Evolutionary conservation across 2,888 invertebrate genomes (phyloP).

Genomic region (Dicyrtoma fusca): DNA sequence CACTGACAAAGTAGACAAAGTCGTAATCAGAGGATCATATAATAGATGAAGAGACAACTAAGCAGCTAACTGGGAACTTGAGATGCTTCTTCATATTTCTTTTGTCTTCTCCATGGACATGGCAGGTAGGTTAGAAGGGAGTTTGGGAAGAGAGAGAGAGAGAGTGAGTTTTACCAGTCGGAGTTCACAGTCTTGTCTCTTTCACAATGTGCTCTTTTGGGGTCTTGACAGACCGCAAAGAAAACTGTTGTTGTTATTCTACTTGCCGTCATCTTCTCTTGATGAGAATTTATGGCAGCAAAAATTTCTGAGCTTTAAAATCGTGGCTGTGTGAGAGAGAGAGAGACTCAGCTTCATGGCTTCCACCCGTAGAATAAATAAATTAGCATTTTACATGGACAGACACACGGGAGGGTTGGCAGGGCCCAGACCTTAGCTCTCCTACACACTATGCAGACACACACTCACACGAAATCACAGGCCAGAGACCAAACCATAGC

Average conservation of each 20-base stretch:
- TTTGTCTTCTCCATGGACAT: too few relatives aligned
- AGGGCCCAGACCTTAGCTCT: neutral
- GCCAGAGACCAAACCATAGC: too few relatives aligned
- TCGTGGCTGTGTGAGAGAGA: neutral
- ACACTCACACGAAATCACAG: too few relatives aligned
- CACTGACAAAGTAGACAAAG: too few relatives aligned
- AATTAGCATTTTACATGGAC: conserved; percentile 6
- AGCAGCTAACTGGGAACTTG: too few relatives aligned
- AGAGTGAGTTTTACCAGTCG: neutral
- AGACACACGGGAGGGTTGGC: neutral
- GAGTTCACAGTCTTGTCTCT: neutral
- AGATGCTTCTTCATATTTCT: too few relatives aligned
- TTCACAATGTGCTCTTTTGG: neutral
- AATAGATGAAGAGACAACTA: too few relatives aligned
- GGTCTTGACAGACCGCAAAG: conserved; percentile 16
- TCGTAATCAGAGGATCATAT: too few relatives aligned
- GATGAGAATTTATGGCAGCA: conserved; percentile 33
- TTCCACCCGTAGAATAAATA: conserved; percentile 17
- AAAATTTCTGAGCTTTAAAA: conserved; percentile 12
- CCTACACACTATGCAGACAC: too few relatives aligned
- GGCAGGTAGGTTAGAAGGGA: too few relatives aligned
- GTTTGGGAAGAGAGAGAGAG: neutral
- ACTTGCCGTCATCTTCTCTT: conserved; percentile 17
- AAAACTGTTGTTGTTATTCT: conserved; percentile 13
- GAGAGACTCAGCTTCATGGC: neutral